Evolutionary conservation across 2,888 invertebrate species (phyloP).

Genomic region (Epistrophe eligans): DNA sequence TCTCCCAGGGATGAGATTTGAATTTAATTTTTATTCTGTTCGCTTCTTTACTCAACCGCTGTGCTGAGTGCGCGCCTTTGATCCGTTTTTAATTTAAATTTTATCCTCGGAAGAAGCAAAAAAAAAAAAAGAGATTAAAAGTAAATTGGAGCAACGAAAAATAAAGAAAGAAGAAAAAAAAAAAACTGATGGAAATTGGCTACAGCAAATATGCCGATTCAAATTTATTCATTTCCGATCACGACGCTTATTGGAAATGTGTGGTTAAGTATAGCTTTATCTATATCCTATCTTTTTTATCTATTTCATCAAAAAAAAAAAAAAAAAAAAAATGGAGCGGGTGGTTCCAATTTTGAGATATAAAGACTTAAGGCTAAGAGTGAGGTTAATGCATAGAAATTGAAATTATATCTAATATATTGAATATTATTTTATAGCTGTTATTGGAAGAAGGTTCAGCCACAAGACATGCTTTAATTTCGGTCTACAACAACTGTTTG

Average conservation of each 20-base stretch:
- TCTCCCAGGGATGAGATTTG: constrained; percentile 50
- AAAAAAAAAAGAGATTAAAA: constrained; percentile 70
- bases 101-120: constrained; percentile 35
- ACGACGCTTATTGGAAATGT: constrained; percentile 62
- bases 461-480: not conserved
- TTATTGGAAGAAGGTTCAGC: not conserved
- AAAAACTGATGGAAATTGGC: constrained; percentile 47
- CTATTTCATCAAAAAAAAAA: constrained; percentile 15
- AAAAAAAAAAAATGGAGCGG: not conserved
- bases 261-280: constrained; percentile 3
- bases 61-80: constrained; percentile 55
- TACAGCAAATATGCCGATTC: constrained; percentile 60
- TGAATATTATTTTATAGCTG: constrained; percentile 26
- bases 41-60: constrained; percentile 20
- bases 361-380: constrained; percentile 43
- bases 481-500: not conserved
- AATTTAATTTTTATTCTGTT: constrained; percentile 67
- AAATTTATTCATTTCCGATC: constrained; percentile 75
- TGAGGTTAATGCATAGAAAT: constrained; percentile 70
- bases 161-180: not conserved
- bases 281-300: constrained; percentile 48
- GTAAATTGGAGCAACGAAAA: constrained; percentile 66
- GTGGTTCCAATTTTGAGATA: constrained; percentile 3
- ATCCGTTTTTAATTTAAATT: constrained; percentile 75
- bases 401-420: constrained; percentile 50